Evolutionary conservation across 2,113 vertebrate species (phyloP).

Genomic region (Lampris incognitus): DNA sequence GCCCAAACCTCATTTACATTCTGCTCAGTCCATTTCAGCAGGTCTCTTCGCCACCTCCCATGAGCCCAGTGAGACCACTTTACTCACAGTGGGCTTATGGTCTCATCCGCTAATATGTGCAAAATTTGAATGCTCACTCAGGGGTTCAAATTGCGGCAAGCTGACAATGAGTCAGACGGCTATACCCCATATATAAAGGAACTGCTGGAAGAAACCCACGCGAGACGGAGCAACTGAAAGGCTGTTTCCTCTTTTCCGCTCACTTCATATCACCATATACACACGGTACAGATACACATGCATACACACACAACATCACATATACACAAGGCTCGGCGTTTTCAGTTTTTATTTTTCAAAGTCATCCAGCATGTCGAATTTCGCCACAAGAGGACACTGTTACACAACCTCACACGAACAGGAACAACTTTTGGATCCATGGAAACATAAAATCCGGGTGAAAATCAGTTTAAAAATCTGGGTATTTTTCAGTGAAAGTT

Average conservation of each 20-base stretch:
- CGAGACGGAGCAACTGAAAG: background rate
- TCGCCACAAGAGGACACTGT: too few relatives aligned
- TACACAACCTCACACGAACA: too few relatives aligned
- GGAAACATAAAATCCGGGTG: too few relatives aligned
- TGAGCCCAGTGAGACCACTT: background rate
- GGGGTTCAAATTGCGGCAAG: background rate
- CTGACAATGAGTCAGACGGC: background rate
- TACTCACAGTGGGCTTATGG: background rate
- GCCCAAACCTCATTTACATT: background rate
- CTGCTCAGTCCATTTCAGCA: background rate
- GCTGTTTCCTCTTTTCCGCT: constrained; percentile 20
- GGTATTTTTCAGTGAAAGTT: too few relatives aligned
- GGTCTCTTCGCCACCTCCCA: background rate
- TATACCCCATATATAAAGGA: background rate
- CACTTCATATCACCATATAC: background rate
- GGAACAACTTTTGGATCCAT: too few relatives aligned
- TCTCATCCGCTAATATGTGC: background rate
- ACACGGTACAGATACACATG: background rate
- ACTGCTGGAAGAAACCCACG: background rate
- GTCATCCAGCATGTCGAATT: too few relatives aligned
- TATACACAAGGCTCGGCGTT: constrained; percentile 3
- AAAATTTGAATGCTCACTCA: constrained; percentile 18
- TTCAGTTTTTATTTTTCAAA: too few relatives aligned
- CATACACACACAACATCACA: background rate
- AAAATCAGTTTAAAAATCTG: too few relatives aligned